These are phyloP conservation scores for Manis crassicaudata DNA, from an alignment of 2,797 vertebrate species.

Conservation along the genomic window DNA sequence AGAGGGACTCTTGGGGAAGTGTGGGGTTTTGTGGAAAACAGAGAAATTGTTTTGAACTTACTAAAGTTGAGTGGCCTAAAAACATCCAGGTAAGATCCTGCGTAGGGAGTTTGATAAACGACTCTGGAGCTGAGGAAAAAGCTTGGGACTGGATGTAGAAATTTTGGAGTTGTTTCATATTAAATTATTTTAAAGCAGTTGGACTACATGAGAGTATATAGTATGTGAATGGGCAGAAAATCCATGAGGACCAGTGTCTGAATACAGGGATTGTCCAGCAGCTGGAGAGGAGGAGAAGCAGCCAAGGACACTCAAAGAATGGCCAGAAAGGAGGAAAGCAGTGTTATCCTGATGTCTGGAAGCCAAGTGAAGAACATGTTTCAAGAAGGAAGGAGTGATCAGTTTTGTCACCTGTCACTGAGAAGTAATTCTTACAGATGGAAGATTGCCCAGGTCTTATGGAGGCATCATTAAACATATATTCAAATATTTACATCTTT, in stretches of 20 bases:
- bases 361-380: background rate
- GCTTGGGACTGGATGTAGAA: background rate
- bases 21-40: background rate
- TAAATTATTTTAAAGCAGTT: slow-evolving; percentile 24
- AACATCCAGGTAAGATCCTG: background rate
- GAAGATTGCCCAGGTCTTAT: background rate
- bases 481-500: background rate
- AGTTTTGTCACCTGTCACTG: background rate
- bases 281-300: background rate
- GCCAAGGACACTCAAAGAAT: background rate
- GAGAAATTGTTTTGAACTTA: slow-evolving; percentile 15
- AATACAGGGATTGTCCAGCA: background rate
- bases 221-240: background rate
- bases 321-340: background rate
- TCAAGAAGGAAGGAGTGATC: background rate
- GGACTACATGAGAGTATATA: background rate
- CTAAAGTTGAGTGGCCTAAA: background rate
- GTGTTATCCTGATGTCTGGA: background rate
- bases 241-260: background rate
- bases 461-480: background rate
- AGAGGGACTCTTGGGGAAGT: background rate
- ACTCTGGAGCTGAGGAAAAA: background rate
- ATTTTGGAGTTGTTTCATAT: background rate
- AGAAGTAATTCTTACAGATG: background rate
- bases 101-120: background rate